Percentiles rank a stretch among this genome's conserved stretches.
Evolutionary conservation across 2,113 vertebrate species (phyloP).

Genomic region (Mohoua ochrocephala): DNA sequence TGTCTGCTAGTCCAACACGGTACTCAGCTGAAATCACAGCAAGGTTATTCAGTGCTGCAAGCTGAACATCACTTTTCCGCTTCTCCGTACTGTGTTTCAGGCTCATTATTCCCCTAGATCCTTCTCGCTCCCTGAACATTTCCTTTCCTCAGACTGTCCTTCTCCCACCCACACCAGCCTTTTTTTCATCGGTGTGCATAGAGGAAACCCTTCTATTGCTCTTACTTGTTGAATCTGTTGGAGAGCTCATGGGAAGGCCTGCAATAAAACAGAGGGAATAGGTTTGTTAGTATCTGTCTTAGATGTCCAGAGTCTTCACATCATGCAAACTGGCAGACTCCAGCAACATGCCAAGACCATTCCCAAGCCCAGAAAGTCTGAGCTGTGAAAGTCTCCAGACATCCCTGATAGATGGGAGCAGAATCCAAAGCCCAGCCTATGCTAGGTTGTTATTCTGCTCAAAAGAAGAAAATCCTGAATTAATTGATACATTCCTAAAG

Average conservation of each 20-base stretch:
- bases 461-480: background rate
- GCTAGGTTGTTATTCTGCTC: background rate
- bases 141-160: background rate
- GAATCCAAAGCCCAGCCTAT: background rate
- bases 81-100: background rate
- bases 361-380: background rate
- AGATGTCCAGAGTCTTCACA: background rate
- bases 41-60: background rate
- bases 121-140: background rate
- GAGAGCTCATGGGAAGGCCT: background rate
- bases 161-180: background rate
- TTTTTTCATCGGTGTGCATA: background rate
- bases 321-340: background rate
- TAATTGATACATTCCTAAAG: background rate
- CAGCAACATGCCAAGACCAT: accelerated
- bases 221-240: background rate
- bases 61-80: background rate
- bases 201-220: background rate
- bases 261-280: constrained; percentile 1
- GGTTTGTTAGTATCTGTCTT: background rate
- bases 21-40: background rate
- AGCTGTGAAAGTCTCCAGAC: background rate
- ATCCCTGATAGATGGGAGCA: background rate
- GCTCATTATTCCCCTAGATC: background rate
- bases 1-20: background rate